Evolutionary conservation across 2,888 invertebrate species (phyloP), one percentile per base, ranked within the genome.

Genomic region (Macrosiphum euphorbiae): DNA sequence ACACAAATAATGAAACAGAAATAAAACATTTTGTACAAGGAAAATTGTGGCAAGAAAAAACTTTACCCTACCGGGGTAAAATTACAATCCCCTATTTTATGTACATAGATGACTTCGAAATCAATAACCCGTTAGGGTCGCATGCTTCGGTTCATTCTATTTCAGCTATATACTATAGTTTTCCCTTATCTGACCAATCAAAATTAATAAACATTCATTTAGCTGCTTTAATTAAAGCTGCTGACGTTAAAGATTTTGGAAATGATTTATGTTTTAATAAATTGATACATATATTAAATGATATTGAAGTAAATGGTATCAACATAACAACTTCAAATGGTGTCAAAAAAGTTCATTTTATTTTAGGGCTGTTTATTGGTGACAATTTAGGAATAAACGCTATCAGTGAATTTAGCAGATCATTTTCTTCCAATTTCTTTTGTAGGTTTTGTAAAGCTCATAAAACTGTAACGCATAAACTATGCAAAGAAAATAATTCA

Each of bases 351-450:
- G 3, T 58, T 58, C 20, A 58, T 88, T 88, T 88, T 58, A 88
- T 88, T 58, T 41, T 88, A 28, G 58, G 88, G 3, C 20, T 88
- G 58, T 5, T 88, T 41, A 41, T 55, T 20, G 88, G 58, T 88
- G 88, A 88, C 35, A 88, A 88, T 26, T 88, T 88, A 26, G 88
- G 55, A 20, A 41, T 58, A 3, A 88, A 67, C 52, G 52, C 52
- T 50, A 50, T 50, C 47, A 50, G 47, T 50, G 47, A 52, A 52
- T 52, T 52, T 52, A 52, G 52, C 52, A 11, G 52, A 52, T 52
- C 13, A 52, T 52, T 52, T 11, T 61, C 61, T 28, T 24, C 28
- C 24, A 61, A 61, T 61, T 61, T 28, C 10, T 61, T 61, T 61
- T 61, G 61, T 61, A 61, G 61, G 8, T 61, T 61, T 61, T 61